Conservation (phyloP, 2,888 invertebrate genomes). For the Archips crataeganus region DNA sequence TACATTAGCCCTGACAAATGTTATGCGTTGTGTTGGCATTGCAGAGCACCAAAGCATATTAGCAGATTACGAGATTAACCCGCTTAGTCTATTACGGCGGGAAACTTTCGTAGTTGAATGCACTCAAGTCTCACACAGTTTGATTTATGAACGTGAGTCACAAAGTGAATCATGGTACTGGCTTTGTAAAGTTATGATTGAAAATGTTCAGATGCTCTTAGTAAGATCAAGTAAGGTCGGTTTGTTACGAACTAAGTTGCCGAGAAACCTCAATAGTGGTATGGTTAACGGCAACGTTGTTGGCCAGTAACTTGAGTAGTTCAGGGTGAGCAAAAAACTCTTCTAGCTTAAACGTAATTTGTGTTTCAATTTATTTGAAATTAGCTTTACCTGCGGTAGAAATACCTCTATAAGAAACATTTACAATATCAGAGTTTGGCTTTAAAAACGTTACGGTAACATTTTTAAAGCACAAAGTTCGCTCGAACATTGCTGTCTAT, state of each 20-base stretch:
- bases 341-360: no score
- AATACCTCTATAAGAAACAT: no score
- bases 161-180: conserved; percentile 13
- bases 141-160: conserved; percentile 14
- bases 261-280: neutral
- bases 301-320: neutral
- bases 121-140: conserved; percentile 1
- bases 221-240: neutral
- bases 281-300: neutral
- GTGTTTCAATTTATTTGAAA: no score
- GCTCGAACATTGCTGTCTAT: no score
- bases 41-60: neutral
- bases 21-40: conserved; percentile 16
- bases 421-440: no score
- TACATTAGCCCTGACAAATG: conserved; percentile 31
- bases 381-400: no score
- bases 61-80: conserved; percentile 17
- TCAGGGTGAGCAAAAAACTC: no score
- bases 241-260: neutral
- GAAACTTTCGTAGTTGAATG: conserved; percentile 25
- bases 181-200: conserved; percentile 14
- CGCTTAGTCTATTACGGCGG: neutral
- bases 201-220: conserved; percentile 16
- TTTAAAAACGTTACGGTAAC: no score
- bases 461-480: no score